Evolutionary conservation across 2,797 vertebrate species (phyloP).

Genomic region (Lepilemur septentrionalis): DNA sequence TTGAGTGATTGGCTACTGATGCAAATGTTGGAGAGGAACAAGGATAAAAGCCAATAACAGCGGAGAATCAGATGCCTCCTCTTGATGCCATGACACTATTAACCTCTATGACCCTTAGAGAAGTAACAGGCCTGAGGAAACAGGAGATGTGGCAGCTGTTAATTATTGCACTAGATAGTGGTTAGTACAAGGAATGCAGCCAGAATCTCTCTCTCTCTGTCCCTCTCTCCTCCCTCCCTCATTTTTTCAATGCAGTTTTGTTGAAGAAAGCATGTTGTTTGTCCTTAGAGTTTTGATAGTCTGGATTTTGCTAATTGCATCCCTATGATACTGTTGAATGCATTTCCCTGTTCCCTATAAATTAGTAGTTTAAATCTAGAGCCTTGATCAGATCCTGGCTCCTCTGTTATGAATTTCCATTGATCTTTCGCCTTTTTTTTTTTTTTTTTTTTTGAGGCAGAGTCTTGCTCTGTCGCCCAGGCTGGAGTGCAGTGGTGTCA

Average conservation of each 20-base stretch:
- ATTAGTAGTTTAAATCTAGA: constrained; percentile 7
- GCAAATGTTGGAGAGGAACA: neutral
- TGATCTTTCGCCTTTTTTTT: neutral
- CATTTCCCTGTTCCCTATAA: neutral
- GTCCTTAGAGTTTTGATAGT: neutral
- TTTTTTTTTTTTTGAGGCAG: too few species aligned
- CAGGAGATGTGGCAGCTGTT: constrained; percentile 9
- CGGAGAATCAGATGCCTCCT: neutral
- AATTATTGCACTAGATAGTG: constrained; percentile 33
- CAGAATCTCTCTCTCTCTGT: neutral
- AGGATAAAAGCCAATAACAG: neutral
- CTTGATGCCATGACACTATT: neutral
- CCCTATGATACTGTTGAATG: neutral
- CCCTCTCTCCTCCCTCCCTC: neutral
- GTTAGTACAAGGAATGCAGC: neutral
- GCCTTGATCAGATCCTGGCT: neutral
- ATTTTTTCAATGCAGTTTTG: constrained; percentile 16
- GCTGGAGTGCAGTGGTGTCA: too few species aligned
- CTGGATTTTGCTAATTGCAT: constrained; percentile 7
- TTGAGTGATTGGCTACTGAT: neutral
- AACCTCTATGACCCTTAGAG: neutral
- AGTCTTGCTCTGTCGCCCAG: too few species aligned
- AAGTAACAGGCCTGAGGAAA: neutral
- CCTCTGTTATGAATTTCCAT: neutral
- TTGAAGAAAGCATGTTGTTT: constrained; percentile 1